Evolutionary conservation across 2,888 invertebrate genomes (phyloP).

Genomic region (Onchidella celtica): DNA sequence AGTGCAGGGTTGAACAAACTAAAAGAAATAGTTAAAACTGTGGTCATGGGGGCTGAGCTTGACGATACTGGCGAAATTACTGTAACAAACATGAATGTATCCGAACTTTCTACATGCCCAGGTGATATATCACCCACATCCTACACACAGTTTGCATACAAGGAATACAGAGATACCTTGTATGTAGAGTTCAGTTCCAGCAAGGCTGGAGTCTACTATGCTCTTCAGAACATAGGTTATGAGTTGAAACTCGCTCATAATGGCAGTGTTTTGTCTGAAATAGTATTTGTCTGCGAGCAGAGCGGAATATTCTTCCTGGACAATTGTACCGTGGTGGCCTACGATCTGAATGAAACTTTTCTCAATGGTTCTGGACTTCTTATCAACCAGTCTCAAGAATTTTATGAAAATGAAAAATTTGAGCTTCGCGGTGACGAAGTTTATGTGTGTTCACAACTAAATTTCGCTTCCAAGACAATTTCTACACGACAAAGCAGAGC

Average conservation of each 20-base stretch:
- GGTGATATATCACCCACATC: background rate
- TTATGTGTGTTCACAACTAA: slow-evolving; percentile 25
- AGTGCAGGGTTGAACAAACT: slow-evolving; percentile 9
- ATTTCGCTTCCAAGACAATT: background rate
- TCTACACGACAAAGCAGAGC: background rate
- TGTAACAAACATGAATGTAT: background rate
- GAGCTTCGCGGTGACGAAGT: background rate
- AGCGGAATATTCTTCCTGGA: background rate
- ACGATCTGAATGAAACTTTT: slow-evolving; percentile 23
- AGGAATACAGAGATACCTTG: background rate
- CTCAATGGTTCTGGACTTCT: background rate
- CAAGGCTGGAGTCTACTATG: background rate
- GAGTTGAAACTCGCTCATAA: background rate
- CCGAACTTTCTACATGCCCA: background rate
- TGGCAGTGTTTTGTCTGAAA: background rate
- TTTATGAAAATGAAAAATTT: background rate
- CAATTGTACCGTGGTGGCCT: slow-evolving; percentile 25
- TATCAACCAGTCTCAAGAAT: background rate
- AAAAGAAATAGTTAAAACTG: background rate
- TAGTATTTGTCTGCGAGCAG: slow-evolving; percentile 1
- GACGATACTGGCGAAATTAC: background rate
- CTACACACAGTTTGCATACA: background rate
- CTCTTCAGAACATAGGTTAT: slow-evolving; percentile 12
- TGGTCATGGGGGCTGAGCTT: background rate
- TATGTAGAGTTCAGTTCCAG: slow-evolving; percentile 13